phyloP scores from a whole-genome alignment of 23 tunicate species.

The Ascidia mentula region DNA sequence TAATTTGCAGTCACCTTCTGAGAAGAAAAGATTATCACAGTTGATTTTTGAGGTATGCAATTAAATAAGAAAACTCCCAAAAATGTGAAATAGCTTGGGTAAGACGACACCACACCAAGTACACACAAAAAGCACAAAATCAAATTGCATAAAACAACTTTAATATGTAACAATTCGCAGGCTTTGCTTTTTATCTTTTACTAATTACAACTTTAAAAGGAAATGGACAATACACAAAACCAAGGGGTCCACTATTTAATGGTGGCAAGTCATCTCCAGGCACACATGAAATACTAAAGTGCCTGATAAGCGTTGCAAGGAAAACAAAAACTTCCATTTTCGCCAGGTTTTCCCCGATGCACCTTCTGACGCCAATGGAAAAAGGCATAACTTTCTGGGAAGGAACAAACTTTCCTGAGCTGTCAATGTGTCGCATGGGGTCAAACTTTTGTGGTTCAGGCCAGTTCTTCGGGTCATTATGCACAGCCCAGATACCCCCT shows the following conservation, averaged over 20 bases:
- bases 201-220: not conserved
- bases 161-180: no score
- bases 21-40: no score
- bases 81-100: no score
- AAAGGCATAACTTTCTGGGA: conserved; percentile 40
- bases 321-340: conserved; percentile 36
- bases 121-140: no score
- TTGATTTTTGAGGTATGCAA: no score
- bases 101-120: no score
- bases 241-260: not conserved
- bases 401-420: conserved; percentile 23
- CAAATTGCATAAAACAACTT: no score
- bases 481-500: not conserved
- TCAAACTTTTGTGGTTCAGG: conserved; percentile 18
- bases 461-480: conserved; percentile 14
- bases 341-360: conserved; percentile 40
- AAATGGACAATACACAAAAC: not conserved
- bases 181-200: not conserved
- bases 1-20: no score
- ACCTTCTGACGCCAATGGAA: conserved; percentile 34
- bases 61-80: no score
- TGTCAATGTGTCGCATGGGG: conserved; percentile 47
- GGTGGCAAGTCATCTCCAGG: not conserved
- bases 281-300: not conserved
- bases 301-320: conserved; percentile 15